Percentiles rank a stretch among this genome's conserved stretches.
Evolutionary conservation across 2,888 invertebrate species (phyloP).

Genomic region (Agonopterix alstromeriana): DNA sequence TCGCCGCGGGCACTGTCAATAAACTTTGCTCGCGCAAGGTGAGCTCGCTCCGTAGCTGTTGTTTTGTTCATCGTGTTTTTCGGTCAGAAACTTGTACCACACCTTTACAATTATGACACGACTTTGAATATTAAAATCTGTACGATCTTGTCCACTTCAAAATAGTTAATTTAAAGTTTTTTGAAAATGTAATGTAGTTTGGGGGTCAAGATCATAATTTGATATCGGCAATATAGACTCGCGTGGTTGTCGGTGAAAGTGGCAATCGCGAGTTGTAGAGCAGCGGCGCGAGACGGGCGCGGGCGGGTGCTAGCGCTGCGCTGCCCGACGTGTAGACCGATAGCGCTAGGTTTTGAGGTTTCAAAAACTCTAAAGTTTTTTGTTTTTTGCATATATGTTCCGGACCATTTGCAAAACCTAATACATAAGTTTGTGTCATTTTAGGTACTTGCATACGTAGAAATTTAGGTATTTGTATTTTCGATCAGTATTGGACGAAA

Average conservation of each 20-base stretch:
- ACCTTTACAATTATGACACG: conserved; percentile 2
- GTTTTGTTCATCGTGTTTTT: conserved; percentile 42
- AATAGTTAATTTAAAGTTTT: not conserved
- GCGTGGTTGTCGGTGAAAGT: conserved; percentile 67
- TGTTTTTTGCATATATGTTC: too few species aligned
- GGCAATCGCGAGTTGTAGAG: conserved; percentile 59
- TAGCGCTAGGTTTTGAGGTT: too few species aligned
- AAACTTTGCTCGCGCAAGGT: conserved; percentile 67
- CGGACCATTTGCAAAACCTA: too few species aligned
- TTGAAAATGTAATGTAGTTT: conserved; percentile 12
- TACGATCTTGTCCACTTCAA: not conserved
- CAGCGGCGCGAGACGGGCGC: conserved; percentile 71
- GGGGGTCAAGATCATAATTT: conserved; percentile 50
- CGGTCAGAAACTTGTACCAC: conserved; percentile 29
- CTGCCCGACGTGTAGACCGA: conserved; percentile 64
- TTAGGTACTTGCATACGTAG: too few species aligned
- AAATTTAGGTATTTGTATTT: too few species aligned
- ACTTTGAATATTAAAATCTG: not conserved
- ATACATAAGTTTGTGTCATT: too few species aligned
- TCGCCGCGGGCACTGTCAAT: conserved; percentile 61
- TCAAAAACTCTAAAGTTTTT: too few species aligned
- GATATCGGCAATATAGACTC: conserved; percentile 44
- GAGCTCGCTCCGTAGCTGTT: conserved; percentile 38
- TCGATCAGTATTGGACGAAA: too few species aligned
- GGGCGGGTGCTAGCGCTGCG: conserved; percentile 39